Conservation (phyloP, 1,140 invertebrate species). For the Sitophilus oryzae region DNA sequence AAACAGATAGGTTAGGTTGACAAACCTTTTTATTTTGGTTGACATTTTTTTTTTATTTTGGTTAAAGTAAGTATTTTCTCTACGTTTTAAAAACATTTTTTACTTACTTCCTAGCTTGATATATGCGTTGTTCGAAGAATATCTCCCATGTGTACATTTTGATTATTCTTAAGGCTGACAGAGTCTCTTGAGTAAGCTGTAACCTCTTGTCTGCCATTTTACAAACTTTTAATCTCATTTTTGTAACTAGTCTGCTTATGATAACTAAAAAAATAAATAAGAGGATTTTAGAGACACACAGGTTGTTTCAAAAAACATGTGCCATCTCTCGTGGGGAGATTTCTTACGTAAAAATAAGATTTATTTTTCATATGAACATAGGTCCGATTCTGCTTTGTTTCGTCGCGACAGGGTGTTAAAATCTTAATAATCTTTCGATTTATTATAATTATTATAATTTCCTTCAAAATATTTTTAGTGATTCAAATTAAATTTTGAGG, state of each 20-base stretch:
- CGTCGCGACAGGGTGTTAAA: too few relatives aligned
- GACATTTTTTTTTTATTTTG: too few relatives aligned
- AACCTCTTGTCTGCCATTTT: constrained; percentile 70
- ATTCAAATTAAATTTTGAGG: too few relatives aligned
- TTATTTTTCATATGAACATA: too few relatives aligned
- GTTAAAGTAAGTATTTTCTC: not conserved
- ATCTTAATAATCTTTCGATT: too few relatives aligned
- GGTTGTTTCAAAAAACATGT: too few relatives aligned
- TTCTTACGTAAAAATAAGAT: too few relatives aligned
- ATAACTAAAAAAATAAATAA: constrained; percentile 26
- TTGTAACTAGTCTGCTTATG: constrained; percentile 24
- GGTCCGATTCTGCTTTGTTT: too few relatives aligned
- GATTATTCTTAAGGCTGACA: constrained; percentile 70
- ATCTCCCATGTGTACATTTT: constrained; percentile 90
- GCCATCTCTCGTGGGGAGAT: too few relatives aligned
- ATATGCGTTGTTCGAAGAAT: constrained; percentile 65
- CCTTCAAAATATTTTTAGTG: too few relatives aligned
- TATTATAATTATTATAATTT: too few relatives aligned
- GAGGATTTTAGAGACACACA: too few relatives aligned
- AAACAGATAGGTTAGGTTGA: not conserved
- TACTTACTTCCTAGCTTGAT: constrained; percentile 27
- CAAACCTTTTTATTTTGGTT: not conserved
- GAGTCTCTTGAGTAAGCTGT: constrained; percentile 77
- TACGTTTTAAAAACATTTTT: not conserved
- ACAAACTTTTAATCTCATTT: constrained; percentile 26